Evolutionary conservation across 2,113 vertebrate genomes (phyloP), one percentile per base, ranked within the genome.

Genomic region (Quiscalus mexicanus): DNA sequence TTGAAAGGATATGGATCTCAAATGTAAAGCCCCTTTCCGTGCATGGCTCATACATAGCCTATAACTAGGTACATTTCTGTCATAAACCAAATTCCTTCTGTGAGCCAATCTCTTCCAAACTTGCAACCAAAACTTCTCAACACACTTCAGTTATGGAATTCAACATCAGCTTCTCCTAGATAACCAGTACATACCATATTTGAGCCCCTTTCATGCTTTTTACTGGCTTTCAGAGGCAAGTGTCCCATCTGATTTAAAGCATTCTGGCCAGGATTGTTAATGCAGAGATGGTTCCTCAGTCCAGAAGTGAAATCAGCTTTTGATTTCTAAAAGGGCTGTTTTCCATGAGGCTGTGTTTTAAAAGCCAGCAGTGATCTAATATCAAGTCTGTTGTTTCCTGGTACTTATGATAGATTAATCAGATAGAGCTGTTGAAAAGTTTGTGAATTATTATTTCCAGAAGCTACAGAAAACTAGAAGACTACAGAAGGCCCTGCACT

Each of bases 251-350:
- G 59, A 28, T 47, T 68, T 78, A 52, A 75, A 75, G 64, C 76
- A 41, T 8, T 62, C 44, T 84, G 83, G 35, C 24, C 53, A 41
- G 23, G 10, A 78, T 56, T 74, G 27, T 59, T 84, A 63, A 64
- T 44, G 13, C 33, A 77, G 58, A 79, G 24, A 10, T 10, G 4
- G 65, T 70, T 75, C 49, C 28, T 85, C 22, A 37, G 41, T 41
- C 53, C 80, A 95, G 73, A 90, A 84, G 22, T 89, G 76, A 90
- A 77, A 80, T 87, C 77, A 91, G 56, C 20, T 47, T 84, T 87
- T 70, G 14, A 37, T 77, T 93, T 90, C 87, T 78, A 18, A 80
- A 62, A 71, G 30, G 30, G 33, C 69, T 84, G 33, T 78, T 95
- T 95, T 75, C 67, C 49, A 60, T 31, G 44, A 87, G 49, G 10